A percentile compares a stretch with the other conserved stretches of the same genome.
These are phyloP conservation scores for Acrobasis suavella DNA, from an alignment of 2,888 invertebrate genomes.

Conservation along the genomic window DNA sequence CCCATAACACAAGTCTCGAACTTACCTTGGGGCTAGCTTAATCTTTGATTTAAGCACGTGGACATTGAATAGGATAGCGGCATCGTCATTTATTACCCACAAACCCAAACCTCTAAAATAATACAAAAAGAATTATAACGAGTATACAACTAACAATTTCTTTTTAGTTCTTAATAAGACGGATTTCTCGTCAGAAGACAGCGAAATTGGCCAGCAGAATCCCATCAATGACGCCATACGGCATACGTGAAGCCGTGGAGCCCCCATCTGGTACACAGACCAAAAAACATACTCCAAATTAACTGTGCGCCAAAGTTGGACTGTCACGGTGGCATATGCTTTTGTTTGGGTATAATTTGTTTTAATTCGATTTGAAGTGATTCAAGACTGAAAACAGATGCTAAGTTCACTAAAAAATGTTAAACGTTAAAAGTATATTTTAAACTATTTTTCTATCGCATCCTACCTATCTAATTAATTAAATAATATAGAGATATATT, in stretches of 20 bases:
- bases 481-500: too few relatives aligned
- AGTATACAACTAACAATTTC: not conserved
- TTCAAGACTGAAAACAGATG: slow-evolving; percentile 30
- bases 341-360: slow-evolving; percentile 60
- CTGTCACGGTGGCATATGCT: slow-evolving; percentile 74
- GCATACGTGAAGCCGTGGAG: slow-evolving; percentile 38
- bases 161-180: slow-evolving; percentile 29
- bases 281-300: slow-evolving; percentile 59
- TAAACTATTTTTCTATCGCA: not conserved
- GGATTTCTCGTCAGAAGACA: slow-evolving; percentile 64
- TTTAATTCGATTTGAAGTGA: slow-evolving; percentile 47
- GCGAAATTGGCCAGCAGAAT: slow-evolving; percentile 56
- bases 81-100: not conserved
- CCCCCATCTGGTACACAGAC: slow-evolving; percentile 65
- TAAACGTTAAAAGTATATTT: not conserved
- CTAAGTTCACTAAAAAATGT: slow-evolving; percentile 4
- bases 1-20: too few relatives aligned
- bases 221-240: slow-evolving; percentile 45
- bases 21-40: too few relatives aligned
- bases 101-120: not conserved
- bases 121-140: not conserved
- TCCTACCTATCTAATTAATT: not conserved
- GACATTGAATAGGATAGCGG: not conserved
- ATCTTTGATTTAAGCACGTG: not conserved
- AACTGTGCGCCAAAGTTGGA: slow-evolving; percentile 43